Percentiles rank a stretch among this genome's conserved stretches.
Conservation (phyloP, 2,797 vertebrate species). For the Malacoraja senta region DNA sequence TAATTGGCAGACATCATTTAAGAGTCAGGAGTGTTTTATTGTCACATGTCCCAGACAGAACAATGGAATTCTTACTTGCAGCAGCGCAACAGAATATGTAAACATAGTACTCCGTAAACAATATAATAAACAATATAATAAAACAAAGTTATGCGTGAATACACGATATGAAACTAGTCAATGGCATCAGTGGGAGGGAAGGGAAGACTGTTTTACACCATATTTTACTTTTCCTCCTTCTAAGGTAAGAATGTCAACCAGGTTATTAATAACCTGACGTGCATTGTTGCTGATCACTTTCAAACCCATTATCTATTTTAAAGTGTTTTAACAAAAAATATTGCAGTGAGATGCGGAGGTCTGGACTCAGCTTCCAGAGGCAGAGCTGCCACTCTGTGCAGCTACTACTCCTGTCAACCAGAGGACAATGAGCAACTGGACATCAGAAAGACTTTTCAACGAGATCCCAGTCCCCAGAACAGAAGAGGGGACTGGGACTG, state of each 20-base stretch:
- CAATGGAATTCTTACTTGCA: no score
- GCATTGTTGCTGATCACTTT: background rate
- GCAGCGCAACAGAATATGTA: no score
- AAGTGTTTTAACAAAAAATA: background rate
- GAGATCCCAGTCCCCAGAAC: background rate
- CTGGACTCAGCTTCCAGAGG: background rate
- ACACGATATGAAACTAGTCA: background rate
- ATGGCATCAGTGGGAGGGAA: background rate
- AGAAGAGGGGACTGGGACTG: no score
- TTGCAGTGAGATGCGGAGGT: background rate
- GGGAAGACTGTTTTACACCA: background rate
- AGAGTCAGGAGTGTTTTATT: no score
- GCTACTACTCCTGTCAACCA: constrained; percentile 5
- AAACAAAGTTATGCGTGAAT: background rate
- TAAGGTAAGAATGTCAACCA: background rate
- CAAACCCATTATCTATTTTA: background rate
- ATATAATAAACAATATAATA: no score
- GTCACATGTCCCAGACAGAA: no score
- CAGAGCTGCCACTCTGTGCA: background rate
- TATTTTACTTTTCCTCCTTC: background rate
- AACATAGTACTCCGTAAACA: no score
- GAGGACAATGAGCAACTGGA: background rate
- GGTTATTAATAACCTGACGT: background rate
- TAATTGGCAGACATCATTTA: background rate
- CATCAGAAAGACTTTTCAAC: background rate